Conservation (phyloP, 2,113 vertebrate species). For the Scartelaos histophorus region DNA sequence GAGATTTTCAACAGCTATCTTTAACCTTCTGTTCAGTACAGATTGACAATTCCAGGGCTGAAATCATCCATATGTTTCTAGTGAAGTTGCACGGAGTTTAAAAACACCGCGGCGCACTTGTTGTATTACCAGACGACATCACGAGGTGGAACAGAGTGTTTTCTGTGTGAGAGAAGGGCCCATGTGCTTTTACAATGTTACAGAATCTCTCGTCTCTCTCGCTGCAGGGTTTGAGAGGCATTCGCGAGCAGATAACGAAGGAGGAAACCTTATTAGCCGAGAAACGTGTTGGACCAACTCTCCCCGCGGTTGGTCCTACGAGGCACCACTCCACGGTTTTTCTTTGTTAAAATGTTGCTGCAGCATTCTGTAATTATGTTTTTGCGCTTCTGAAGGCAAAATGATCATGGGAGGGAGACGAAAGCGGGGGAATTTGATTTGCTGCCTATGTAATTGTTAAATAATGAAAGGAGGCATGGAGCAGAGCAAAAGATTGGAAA, state of each 20-base stretch:
- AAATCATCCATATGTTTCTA: too few relatives aligned
- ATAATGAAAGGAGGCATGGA: slow-evolving; percentile 58
- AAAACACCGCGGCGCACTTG: too few relatives aligned
- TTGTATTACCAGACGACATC: too few relatives aligned
- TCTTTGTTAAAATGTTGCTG: slow-evolving; percentile 62
- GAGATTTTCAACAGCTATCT: too few relatives aligned
- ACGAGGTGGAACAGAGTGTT: too few relatives aligned
- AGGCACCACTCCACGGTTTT: slow-evolving; percentile 46
- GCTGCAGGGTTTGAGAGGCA: slow-evolving; percentile 19
- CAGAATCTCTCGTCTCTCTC: slow-evolving; percentile 28
- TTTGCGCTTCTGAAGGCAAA: slow-evolving; percentile 61
- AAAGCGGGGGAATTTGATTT: slow-evolving; percentile 55
- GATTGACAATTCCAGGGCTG: too few relatives aligned
- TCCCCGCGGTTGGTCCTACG: slow-evolving; percentile 29
- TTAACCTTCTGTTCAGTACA: too few relatives aligned
- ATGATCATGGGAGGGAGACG: slow-evolving; percentile 44
- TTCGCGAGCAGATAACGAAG: slow-evolving; percentile 41
- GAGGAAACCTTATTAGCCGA: slow-evolving; percentile 47
- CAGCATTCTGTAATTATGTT: slow-evolving; percentile 64
- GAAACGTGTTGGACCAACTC: slow-evolving; percentile 25
- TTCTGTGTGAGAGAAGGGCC: too few relatives aligned
- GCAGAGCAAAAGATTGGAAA: slow-evolving; percentile 38
- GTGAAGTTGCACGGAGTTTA: too few relatives aligned
- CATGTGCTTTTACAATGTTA: slow-evolving; percentile 5
- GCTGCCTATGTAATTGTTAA: slow-evolving; percentile 66